These are phyloP conservation scores for Accipiter cooperii DNA, from an alignment of 2,113 vertebrate genomes.

Conservation along the genomic window DNA sequence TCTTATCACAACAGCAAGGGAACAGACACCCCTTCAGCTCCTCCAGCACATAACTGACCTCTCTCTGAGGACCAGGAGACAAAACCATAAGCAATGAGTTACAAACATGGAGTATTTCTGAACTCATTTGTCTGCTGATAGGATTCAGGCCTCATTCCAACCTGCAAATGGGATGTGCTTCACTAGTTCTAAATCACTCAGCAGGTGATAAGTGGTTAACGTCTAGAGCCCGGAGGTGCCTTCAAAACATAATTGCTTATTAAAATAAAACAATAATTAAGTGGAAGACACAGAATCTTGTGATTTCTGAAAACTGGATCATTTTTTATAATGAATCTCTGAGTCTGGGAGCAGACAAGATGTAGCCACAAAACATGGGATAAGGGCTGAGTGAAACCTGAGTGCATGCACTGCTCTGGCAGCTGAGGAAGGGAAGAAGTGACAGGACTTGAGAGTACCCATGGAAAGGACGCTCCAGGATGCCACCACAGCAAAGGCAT, in stretches of 20 bases:
- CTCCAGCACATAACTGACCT: neutral
- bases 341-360: neutral
- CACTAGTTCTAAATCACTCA: slow-evolving; percentile 18
- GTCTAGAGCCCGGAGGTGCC: slow-evolving; percentile 20
- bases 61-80: neutral
- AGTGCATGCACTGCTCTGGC: neutral
- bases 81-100: neutral
- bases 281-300: neutral
- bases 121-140: slow-evolving; percentile 17
- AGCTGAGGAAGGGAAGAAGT: neutral
- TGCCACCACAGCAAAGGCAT: neutral
- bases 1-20: neutral
- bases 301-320: slow-evolving; percentile 20
- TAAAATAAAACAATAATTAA: slow-evolving; percentile 63
- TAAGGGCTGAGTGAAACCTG: neutral
- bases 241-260: slow-evolving; percentile 51
- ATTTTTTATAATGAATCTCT: neutral
- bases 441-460: neutral
- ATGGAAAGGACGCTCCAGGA: neutral
- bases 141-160: neutral
- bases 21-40: neutral
- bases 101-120: neutral
- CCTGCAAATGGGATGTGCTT: slow-evolving; percentile 14
- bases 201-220: slow-evolving; percentile 40
- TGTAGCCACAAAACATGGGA: neutral